These are phyloP conservation scores for Melipona quadrifasciata DNA, from an alignment of 1,140 invertebrate species.

Conservation along the genomic window DNA sequence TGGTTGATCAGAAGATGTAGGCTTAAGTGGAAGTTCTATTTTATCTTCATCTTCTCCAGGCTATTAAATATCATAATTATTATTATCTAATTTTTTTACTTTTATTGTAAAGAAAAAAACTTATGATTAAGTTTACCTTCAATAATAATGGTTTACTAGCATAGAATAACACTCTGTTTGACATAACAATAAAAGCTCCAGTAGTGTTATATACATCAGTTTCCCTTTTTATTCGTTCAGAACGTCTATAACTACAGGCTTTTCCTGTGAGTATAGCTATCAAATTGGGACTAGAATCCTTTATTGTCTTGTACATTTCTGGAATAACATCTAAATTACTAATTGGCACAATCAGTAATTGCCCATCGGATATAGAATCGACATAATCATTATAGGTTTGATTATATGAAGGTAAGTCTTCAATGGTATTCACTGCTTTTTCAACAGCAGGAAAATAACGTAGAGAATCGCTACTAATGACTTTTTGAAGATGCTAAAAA, in stretches of 20 bases:
- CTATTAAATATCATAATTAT: conserved; percentile 20
- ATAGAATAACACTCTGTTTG: conserved; percentile 68
- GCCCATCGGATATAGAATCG: conserved; percentile 65
- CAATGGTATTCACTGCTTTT: conserved; percentile 65
- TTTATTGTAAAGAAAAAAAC: neutral
- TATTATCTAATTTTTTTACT: neutral
- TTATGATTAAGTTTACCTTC: conserved; percentile 57
- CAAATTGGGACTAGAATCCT: conserved; percentile 66
- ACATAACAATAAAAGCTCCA: conserved; percentile 43
- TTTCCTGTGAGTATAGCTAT: conserved; percentile 74
- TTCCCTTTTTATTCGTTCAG: conserved; percentile 71
- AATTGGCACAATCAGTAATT: conserved; percentile 59
- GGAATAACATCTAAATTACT: conserved; percentile 69
- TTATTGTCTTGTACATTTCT: conserved; percentile 69
- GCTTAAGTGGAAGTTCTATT: neutral
- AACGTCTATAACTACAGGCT: conserved; percentile 68
- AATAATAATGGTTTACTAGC: conserved; percentile 59
- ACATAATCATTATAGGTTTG: conserved; percentile 61
- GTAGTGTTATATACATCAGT: conserved; percentile 6
- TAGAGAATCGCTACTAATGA: conserved; percentile 57
- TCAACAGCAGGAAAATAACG: conserved; percentile 72
- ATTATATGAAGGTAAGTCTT: conserved; percentile 70
- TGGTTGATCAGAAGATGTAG: no score
- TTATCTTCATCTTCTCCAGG: neutral
- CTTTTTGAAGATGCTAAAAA: conserved; percentile 62